Base-by-base conservation (phyloP, 1,140 invertebrate genomes). In the Drosophila ananassae region DNA sequence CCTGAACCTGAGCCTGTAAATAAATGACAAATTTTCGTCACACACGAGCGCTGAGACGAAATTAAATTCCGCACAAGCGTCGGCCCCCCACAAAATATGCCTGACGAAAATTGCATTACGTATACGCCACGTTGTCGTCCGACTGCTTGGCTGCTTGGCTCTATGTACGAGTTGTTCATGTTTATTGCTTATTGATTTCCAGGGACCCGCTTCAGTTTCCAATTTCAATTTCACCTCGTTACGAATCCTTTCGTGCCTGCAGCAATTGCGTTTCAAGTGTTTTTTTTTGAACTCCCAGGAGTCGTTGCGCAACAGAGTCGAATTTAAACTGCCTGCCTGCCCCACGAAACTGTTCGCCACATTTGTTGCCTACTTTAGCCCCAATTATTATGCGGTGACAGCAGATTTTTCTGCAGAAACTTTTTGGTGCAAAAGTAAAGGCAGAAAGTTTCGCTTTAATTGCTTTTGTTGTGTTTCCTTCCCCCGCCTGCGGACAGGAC, bases 371-470 rank as follows among this genome's bases (percentile, higher is more conserved):
- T 76, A 50, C 55, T 53, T 76, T 53, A 4, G 41, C 34, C 47
- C 37, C 58, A 22, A 22, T 67, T 54, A 54, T 76, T 68, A 52
- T 76, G 73, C 72, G 62, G 73, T 76, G 73, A 76, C 73, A 76
- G 73, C 72, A 76, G 54, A 76, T 72, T 77, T 76, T 76, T 77
- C 41, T 55, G 46, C 56, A 61, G 34, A 67, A 66, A 66, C 39
- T 61, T 53, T 41, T 24, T 17, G 17, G 2, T 17, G 54, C 46
- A 59, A 34, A 52, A 60, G 58, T 58, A 21, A 21, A 47, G 71
- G 71, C 34, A 3, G 46, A 75, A 74, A 74, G 72, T 89, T 67
- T 44, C 12, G 47, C 76, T 89, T 83, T 89, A 89, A 89, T 89
- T 89, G 78, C 83, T 79, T 82, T 76, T 77, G 52, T 77, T 77